A percentile compares a stretch with the other conserved stretches of the same genome.
These are phyloP conservation scores for Rhea pennata DNA, from an alignment of 2,113 vertebrate genomes.

Conservation along the genomic window DNA sequence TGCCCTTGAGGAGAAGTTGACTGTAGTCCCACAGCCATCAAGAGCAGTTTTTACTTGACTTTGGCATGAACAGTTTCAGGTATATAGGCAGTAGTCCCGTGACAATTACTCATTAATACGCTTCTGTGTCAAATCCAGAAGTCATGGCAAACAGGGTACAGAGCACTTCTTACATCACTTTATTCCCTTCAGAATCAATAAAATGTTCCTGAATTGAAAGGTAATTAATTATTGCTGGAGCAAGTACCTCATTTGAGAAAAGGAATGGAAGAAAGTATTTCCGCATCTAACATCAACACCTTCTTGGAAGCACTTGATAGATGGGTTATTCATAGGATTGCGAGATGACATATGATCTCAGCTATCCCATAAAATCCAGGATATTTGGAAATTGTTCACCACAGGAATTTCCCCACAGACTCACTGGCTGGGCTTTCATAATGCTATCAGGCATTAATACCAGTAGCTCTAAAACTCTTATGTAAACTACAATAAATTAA, in stretches of 20 bases:
- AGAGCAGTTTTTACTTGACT: not conserved
- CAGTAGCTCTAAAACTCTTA: not conserved
- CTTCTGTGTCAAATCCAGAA: not conserved
- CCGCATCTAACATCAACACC: not conserved
- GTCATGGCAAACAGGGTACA: not conserved
- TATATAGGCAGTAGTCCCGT: not conserved
- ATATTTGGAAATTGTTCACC: not conserved
- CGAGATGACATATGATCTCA: not conserved
- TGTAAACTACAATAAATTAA: not conserved
- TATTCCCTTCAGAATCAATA: not conserved
- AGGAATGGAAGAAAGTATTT: not conserved
- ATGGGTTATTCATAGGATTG: not conserved
- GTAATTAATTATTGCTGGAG: not conserved
- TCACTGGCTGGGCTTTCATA: conserved; percentile 48
- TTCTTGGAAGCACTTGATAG: not conserved
- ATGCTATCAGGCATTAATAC: conserved; percentile 25
- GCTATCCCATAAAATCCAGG: not conserved
- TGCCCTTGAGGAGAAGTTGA: not conserved
- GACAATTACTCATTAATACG: not conserved
- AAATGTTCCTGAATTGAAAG: not conserved
- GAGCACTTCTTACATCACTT: not conserved
- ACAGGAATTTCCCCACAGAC: not conserved
- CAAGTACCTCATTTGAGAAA: not conserved
- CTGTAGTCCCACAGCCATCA: not conserved
- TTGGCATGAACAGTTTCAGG: not conserved